phyloP scores from a whole-genome alignment of 2,797 vertebrate species.

The Sphenopsis melanotis region DNA sequence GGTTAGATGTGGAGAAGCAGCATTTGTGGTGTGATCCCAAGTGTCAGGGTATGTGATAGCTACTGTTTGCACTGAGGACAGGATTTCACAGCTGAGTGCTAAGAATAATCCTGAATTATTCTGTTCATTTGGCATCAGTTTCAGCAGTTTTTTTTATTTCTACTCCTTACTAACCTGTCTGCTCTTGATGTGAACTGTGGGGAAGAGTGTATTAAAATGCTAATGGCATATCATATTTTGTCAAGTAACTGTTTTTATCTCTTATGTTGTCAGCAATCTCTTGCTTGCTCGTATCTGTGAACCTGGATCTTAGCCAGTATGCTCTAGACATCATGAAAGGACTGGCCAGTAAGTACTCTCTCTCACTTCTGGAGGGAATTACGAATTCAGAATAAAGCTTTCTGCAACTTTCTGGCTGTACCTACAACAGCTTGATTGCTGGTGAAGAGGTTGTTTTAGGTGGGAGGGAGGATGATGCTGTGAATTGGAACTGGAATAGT shows the following conservation, averaged over 20 bases:
- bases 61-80: neutral
- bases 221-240: neutral
- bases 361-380: neutral
- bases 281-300: conserved; percentile 86
- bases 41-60: neutral
- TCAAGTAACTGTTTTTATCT: neutral
- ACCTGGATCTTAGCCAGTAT: conserved; percentile 96
- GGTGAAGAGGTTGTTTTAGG: neutral
- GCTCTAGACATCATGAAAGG: conserved; percentile 92
- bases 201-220: neutral
- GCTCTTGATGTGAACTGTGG: neutral
- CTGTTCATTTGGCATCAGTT: neutral
- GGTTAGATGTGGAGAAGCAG: neutral
- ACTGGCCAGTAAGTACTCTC: conserved; percentile 85
- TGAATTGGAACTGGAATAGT: neutral
- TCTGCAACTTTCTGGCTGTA: neutral
- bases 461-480: neutral
- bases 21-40: neutral
- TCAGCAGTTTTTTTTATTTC: neutral
- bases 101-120: conserved; percentile 15
- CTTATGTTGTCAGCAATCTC: conserved; percentile 81
- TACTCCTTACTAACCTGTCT: neutral
- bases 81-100: conserved; percentile 3
- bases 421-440: neutral
- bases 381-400: neutral